Evolutionary conservation across 1,140 invertebrate genomes (phyloP).

Genomic region (Scaptomyza graminum): DNA sequence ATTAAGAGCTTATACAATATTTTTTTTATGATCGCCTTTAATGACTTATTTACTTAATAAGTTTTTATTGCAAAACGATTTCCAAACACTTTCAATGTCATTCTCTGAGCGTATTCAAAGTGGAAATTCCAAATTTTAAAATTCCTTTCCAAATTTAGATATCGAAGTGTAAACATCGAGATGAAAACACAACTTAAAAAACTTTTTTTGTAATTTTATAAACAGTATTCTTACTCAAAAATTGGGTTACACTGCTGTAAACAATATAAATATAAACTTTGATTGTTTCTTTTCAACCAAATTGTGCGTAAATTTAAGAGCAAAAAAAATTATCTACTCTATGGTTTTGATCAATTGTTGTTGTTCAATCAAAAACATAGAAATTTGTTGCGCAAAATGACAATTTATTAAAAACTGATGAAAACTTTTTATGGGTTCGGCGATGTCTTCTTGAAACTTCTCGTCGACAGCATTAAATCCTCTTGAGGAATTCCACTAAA

Average conservation of each 20-base stretch:
- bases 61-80: constrained; percentile 35
- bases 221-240: constrained; percentile 41
- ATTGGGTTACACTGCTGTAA: constrained; percentile 71
- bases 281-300: background rate
- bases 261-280: constrained; percentile 39
- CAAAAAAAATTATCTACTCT: no score
- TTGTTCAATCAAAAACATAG: no score
- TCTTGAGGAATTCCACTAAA: no score
- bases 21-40: constrained; percentile 60
- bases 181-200: constrained; percentile 21
- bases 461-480: no score
- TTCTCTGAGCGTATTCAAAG: background rate
- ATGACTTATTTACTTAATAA: constrained; percentile 69
- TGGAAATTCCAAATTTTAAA: constrained; percentile 14
- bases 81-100: constrained; percentile 64
- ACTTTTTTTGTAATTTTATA: constrained; percentile 46
- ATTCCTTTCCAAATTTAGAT: constrained; percentile 61
- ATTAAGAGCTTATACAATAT: constrained; percentile 14
- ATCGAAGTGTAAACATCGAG: constrained; percentile 51
- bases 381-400: no score
- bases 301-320: background rate
- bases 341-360: no score
- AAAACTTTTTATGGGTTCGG: no score
- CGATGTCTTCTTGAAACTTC: no score
- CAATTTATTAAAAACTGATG: no score